phyloP scores from a whole-genome alignment of 2,113 vertebrate species.

The Clarias batrachus region DNA sequence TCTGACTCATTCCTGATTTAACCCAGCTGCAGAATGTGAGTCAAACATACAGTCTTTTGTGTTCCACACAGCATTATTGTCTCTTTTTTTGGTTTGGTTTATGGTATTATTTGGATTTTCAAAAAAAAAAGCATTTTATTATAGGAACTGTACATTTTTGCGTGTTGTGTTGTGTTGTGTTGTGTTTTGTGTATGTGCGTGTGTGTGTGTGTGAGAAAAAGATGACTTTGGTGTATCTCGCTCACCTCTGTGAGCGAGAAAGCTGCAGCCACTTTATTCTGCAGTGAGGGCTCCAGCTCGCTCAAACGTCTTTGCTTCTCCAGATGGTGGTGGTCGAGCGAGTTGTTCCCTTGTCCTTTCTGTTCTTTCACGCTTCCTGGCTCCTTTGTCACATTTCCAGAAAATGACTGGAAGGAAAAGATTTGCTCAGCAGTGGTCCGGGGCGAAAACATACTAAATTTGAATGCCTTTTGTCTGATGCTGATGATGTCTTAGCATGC shows the following conservation, averaged over 20 bases:
- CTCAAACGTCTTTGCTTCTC: constrained; percentile 51
- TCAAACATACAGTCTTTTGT: not conserved
- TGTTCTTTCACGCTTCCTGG: constrained; percentile 41
- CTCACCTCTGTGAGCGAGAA: constrained; percentile 50
- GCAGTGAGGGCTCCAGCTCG: constrained; percentile 39
- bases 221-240: not conserved
- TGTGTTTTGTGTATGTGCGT: not conserved
- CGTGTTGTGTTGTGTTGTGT: not conserved
- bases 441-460: constrained; percentile 28
- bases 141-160: not conserved
- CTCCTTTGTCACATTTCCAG: constrained; percentile 43
- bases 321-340: constrained; percentile 19
- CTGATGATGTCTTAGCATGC: not conserved
- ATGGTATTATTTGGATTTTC: not conserved
- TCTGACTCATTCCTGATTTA: not conserved
- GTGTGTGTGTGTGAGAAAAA: too few relatives aligned
- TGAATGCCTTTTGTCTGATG: constrained; percentile 7
- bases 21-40: not conserved
- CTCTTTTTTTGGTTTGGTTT: not conserved
- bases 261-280: constrained; percentile 51
- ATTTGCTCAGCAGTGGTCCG: constrained; percentile 20
- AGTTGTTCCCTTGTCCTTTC: constrained; percentile 25
- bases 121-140: not conserved
- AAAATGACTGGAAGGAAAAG: constrained; percentile 41
- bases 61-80: not conserved